Conservation (phyloP, 2,113 vertebrate species). For the Nettapus auritus region DNA sequence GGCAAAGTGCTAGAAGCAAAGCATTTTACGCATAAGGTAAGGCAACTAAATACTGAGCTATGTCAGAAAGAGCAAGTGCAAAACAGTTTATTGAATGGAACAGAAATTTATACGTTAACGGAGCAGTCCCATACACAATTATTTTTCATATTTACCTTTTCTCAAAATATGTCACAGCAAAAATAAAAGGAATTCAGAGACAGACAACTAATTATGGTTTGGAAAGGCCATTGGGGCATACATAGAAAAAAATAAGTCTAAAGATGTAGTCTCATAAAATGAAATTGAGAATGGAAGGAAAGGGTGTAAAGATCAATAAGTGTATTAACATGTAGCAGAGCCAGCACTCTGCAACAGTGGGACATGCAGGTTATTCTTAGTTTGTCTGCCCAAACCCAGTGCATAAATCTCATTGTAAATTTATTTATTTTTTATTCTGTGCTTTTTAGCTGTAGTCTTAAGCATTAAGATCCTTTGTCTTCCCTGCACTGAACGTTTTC, state of each 20-base stretch:
- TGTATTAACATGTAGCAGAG: background rate
- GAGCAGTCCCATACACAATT: background rate
- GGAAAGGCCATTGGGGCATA: background rate
- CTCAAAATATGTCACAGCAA: background rate
- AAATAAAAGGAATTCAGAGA: background rate
- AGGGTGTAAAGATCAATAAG: background rate
- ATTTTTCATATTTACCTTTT: background rate
- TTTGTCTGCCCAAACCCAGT: background rate
- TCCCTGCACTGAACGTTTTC: background rate
- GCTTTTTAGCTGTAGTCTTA: background rate
- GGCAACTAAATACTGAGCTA: background rate
- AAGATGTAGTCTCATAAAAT: background rate
- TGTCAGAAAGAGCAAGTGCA: background rate
- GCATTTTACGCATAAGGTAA: background rate
- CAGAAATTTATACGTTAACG: background rate
- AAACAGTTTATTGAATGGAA: background rate
- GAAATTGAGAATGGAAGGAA: background rate
- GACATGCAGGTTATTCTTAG: background rate
- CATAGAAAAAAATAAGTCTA: background rate
- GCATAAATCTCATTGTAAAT: background rate
- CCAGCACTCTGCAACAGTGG: background rate
- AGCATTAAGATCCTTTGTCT: background rate
- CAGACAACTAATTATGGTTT: background rate
- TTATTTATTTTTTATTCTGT: background rate
- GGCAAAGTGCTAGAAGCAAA: background rate